These are phyloP conservation scores for Agrypnia vestita DNA, from an alignment of 1,140 invertebrate genomes.

Conservation along the genomic window DNA sequence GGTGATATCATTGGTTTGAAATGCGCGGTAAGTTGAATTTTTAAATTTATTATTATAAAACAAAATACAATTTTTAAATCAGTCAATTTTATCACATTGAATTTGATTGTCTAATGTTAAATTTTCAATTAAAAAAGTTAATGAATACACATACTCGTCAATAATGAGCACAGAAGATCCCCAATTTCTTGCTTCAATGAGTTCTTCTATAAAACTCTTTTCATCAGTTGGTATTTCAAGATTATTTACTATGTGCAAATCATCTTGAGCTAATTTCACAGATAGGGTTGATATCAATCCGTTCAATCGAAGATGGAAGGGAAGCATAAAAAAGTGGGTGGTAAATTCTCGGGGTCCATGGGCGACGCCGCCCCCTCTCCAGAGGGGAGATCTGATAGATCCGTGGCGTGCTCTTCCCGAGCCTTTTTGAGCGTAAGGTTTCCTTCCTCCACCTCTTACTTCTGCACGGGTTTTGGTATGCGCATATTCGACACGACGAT, in stretches of 20 bases:
- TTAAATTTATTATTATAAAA: too few species aligned
- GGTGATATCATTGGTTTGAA: too few species aligned
- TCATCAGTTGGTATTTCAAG: constrained; percentile 91
- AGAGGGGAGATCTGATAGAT: constrained; percentile 91
- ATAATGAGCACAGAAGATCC: constrained; percentile 96
- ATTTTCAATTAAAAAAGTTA: too few species aligned
- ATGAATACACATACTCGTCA: constrained; percentile 81
- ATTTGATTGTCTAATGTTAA: too few species aligned
- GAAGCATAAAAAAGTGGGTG: constrained; percentile 94
- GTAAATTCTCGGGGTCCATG: constrained; percentile 93
- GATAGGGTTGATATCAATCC: constrained; percentile 90
- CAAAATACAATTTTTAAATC: too few species aligned
- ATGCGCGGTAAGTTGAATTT: too few species aligned
- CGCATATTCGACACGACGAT: constrained; percentile 84
- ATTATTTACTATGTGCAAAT: constrained; percentile 92
- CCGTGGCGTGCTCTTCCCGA: constrained; percentile 91
- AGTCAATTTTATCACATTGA: too few species aligned
- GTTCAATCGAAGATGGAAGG: constrained; percentile 80
- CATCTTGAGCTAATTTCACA: constrained; percentile 94
- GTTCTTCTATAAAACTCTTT: constrained; percentile 83
- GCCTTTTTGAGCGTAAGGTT: constrained; percentile 98
- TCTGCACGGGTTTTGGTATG: constrained; percentile 86
- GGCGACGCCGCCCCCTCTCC: constrained; percentile 83
- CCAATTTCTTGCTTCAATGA: constrained; percentile 91
- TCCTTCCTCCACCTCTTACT: constrained; percentile 88